Evolutionary conservation across 1,140 invertebrate genomes (phyloP), one percentile per base, ranked within the genome.

Genomic region (Cydia strobilella): DNA sequence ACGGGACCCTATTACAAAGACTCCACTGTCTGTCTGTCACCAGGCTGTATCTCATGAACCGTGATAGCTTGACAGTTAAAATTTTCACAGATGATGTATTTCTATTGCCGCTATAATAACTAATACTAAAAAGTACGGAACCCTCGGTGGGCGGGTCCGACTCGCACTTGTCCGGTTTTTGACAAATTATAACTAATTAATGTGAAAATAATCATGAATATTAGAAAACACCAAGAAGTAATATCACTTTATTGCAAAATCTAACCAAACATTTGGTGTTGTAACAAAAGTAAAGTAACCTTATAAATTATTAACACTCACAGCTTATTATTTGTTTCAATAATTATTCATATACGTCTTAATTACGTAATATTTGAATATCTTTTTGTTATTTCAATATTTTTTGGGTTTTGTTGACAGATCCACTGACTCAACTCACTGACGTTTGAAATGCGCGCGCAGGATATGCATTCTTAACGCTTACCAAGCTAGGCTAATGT

Each of bases 371-470:
- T 69, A 69, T 69, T 69, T 42, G 9, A 66, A 69, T 69, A 69
- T 23, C 31, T 69, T 69, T 69, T 69, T 35, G 31, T 69, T 69
- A 18, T 31, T 69, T 42, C 35, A n/a, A 39, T 35, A 35, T 25
- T 20, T 9, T 69, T 69, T 35, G 25, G 18, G 65, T 42, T 69
- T 69, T 69, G 65, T 69, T 69, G 65, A 69, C 65, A 69, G 65
- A 31, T 69, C 31, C 0, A 25, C 35, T 31, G 42, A 45, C 3
- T 15, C 42, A 45, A 15, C 35, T 10, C 31, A 42, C n/a, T 69
- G 65, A 69, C 65, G 65, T 69, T 69, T 69, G 31, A 69, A 69
- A 69, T 69, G 65, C 65, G 65, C 65, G 65, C 65, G 65, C 65
- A 69, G 27, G 15, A 35, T 18, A 31, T 35, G n/a, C 9, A 35